Conservation (phyloP, 2,797 vertebrate species). For the Avahi laniger region DNA sequence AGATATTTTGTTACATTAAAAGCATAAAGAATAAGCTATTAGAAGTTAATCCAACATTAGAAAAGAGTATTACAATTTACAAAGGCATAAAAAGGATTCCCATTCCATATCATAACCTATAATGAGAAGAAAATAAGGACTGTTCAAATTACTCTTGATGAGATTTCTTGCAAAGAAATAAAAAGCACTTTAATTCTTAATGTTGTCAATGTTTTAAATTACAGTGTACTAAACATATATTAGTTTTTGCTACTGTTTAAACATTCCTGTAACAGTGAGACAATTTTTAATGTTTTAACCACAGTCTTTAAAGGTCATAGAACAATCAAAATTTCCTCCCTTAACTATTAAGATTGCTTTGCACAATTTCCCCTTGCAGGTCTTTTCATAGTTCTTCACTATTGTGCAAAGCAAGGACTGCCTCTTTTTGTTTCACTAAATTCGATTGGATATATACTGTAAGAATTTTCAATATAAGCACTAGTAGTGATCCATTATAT, state of each 20-base stretch:
- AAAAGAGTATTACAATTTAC: background rate
- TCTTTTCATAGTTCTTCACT: background rate
- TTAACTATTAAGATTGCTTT: background rate
- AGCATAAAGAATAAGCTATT: background rate
- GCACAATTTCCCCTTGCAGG: background rate
- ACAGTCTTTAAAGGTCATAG: background rate
- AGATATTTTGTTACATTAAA: slow-evolving; percentile 35
- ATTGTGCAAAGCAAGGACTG: background rate
- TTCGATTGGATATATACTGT: background rate
- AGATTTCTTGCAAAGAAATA: background rate
- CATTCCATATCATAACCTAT: background rate
- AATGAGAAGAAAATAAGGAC: background rate
- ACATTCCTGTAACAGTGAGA: background rate
- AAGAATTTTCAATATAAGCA: background rate
- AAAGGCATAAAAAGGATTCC: background rate
- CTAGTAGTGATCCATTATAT: background rate
- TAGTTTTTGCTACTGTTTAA: background rate
- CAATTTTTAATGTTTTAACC: background rate
- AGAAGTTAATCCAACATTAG: background rate
- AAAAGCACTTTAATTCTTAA: background rate
- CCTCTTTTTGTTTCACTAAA: background rate
- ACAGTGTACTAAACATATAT: background rate
- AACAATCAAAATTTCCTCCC: background rate
- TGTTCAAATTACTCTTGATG: background rate
- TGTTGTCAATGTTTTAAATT: background rate